Percentiles rank a stretch among this genome's conserved stretches.
Conservation (phyloP, 2,113 vertebrate species). For the Cyanocitta stelleri region DNA sequence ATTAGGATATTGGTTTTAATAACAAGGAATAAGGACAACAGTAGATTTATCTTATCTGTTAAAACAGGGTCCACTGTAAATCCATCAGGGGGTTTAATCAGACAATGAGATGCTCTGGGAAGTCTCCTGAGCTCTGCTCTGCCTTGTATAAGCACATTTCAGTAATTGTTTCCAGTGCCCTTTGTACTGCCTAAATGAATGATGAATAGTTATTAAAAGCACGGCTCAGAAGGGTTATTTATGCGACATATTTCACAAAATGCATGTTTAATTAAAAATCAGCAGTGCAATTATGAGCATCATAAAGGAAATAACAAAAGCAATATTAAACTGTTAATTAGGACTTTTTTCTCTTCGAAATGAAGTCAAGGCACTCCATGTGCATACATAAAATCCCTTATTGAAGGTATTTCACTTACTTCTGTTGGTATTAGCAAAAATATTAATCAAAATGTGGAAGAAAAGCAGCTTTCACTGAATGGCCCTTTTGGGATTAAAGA, state of each 20-base stretch:
- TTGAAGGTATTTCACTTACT: not conserved
- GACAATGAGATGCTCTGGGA: not conserved
- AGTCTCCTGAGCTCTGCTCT: constrained; percentile 38
- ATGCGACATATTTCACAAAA: constrained; percentile 48
- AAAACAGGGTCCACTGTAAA: not conserved
- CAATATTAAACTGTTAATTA: constrained; percentile 57
- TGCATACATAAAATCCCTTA: constrained; percentile 10
- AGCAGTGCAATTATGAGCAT: constrained; percentile 36
- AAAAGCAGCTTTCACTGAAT: not conserved
- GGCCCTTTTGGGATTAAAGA: not conserved
- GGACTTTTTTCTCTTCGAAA: not conserved
- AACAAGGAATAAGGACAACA: not conserved
- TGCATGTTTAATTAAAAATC: constrained; percentile 63
- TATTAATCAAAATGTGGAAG: not conserved
- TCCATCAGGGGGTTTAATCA: constrained; percentile 20
- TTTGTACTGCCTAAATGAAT: constrained; percentile 53
- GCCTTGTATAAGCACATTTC: constrained; percentile 10
- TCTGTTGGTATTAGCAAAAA: not conserved
- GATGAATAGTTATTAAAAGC: constrained; percentile 57
- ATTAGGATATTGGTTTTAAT: constrained; percentile 1
- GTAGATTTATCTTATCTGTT: constrained; percentile 13
- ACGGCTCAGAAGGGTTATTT: constrained; percentile 40
- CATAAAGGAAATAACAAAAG: constrained; percentile 58
- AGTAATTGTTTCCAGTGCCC: constrained; percentile 53
- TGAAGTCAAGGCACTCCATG: not conserved